Evolutionary conservation across 2,888 invertebrate species (phyloP), one percentile per base, ranked within the genome.

Genomic region (Caenorhabditis sp.): DNA sequence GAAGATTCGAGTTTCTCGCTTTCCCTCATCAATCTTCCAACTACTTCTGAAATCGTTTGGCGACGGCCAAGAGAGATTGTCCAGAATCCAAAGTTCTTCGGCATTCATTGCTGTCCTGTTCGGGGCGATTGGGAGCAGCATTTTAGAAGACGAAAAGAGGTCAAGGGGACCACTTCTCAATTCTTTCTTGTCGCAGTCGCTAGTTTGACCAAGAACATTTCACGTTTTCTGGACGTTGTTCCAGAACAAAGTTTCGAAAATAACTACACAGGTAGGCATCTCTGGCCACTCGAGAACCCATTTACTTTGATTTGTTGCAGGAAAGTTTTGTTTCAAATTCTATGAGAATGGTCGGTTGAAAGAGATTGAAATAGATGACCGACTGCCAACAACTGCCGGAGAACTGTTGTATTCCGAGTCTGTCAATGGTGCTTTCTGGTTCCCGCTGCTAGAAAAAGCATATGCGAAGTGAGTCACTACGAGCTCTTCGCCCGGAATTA

Each of bases 401-500:
- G 9, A 20, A 1, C 18, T 51, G 1, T 3, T 35, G n/a, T 60
- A 28, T 60, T 56, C 69, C n/a, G 35, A 69, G 13, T 22, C 8
- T 9, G 69, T 69, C 9, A 18, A 5, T 5, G 50, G 35, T 32
- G 37, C 51, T 6, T 69, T 69, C 35, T 69, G 69, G 69, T 69
- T 60, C 35, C 69, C 69, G 20, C 60, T 69, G 22, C 24, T 69
- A 24, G 69, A 69, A 15, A 69, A 69, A 15, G 69, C 69, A 1
- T 69, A 69, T 20, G 69, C 69, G 8, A 69, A 69, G 69, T 69
- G 35, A 51, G 67, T 44, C 15, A 18, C 32, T 9, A 32, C 32
- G 32, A n/a, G n/a, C n/a, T n/a, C n/a, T n/a, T n/a, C n/a, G n/a
- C n/a, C n/a, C n/a, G n/a, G n/a, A n/a, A n/a, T n/a, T n/a, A n/a